These are phyloP conservation scores for Nasonovia ribisnigri DNA, from an alignment of 2,888 invertebrate species.

Conservation along the genomic window DNA sequence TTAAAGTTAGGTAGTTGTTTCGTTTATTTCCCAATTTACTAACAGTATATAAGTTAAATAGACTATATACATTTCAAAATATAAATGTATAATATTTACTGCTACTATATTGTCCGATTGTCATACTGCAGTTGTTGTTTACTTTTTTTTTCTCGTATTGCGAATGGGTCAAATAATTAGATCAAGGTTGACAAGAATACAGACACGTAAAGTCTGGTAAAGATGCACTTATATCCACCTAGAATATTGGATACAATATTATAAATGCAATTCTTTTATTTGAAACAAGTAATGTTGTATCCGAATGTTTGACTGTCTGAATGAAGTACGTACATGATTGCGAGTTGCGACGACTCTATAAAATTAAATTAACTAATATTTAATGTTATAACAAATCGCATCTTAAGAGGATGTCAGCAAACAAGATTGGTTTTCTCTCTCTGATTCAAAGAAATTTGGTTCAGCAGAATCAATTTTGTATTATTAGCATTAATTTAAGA, in stretches of 20 bases:
- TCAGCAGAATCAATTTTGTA: background rate
- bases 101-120: background rate
- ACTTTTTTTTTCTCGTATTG: background rate
- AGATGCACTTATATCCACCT: background rate
- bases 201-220: too few species aligned
- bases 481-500: background rate
- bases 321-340: background rate
- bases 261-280: background rate
- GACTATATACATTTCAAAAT: background rate
- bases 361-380: background rate
- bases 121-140: background rate
- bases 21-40: background rate
- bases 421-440: background rate
- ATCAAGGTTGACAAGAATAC: conserved; percentile 46
- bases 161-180: conserved; percentile 40
- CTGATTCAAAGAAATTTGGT: background rate
- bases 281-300: background rate
- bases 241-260: background rate
- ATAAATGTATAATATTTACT: background rate
- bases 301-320: background rate
- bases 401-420: background rate
- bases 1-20: background rate
- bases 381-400: background rate
- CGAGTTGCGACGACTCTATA: background rate
- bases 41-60: too few species aligned